Percentiles rank a stretch among this genome's conserved stretches.
Conservation (phyloP, 1,140 invertebrate species). For the Aleiodes sp. region DNA sequence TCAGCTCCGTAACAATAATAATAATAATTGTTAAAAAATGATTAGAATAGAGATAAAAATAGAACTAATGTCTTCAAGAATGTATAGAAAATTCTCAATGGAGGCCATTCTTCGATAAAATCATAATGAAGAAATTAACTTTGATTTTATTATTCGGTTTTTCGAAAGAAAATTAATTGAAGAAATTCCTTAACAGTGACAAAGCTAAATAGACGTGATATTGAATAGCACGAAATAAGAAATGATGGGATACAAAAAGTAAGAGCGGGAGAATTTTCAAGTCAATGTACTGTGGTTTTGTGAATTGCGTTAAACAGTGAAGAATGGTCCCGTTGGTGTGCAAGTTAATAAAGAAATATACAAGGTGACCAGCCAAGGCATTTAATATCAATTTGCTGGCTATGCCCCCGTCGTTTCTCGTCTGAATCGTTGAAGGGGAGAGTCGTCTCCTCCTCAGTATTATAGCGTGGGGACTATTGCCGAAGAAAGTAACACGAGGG, state of each 20-base stretch:
- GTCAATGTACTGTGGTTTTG: constrained; percentile 17
- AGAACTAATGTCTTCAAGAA: too few relatives aligned
- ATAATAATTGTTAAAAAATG: too few relatives aligned
- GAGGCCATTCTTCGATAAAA: too few relatives aligned
- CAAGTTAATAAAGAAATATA: constrained; percentile 61
- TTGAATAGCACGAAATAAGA: not conserved
- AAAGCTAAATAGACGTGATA: not conserved
- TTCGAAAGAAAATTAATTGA: too few relatives aligned
- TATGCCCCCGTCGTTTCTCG: constrained; percentile 42
- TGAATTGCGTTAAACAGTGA: constrained; percentile 38
- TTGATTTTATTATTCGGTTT: too few relatives aligned
- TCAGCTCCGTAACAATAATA: too few relatives aligned
- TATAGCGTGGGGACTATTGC: not conserved
- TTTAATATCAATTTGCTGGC: constrained; percentile 62
- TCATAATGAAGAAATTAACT: too few relatives aligned
- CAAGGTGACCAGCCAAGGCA: constrained; percentile 59
- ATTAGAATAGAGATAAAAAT: too few relatives aligned
- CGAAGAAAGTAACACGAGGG: constrained; percentile 14
- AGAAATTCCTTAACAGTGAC: too few relatives aligned
- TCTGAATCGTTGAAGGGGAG: constrained; percentile 29
- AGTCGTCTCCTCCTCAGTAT: constrained; percentile 9
- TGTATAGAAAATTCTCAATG: too few relatives aligned
- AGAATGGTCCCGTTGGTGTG: constrained; percentile 38
- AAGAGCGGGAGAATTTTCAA: not conserved
- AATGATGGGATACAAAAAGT: not conserved